These are phyloP conservation scores for Heteractis magnifica DNA, from an alignment of 92 coral and sea anemone genomes.

Conservation along the genomic window DNA sequence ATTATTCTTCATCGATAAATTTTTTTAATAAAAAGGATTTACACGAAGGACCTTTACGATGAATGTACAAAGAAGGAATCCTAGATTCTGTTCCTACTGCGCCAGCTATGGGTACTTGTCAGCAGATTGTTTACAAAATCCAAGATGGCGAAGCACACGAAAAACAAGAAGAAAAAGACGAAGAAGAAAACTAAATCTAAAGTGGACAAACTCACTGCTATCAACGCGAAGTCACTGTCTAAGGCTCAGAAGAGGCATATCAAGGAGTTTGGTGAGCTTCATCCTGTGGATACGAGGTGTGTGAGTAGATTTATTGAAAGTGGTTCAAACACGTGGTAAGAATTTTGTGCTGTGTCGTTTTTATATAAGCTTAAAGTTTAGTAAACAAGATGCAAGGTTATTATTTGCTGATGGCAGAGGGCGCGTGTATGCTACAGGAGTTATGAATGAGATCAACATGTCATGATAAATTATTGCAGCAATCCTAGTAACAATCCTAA, in stretches of 20 bases:
- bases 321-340: not conserved
- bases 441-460: too few relatives aligned
- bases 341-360: not conserved
- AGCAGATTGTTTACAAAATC: constrained; percentile 34
- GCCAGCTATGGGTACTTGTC: constrained; percentile 10
- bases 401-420: too few relatives aligned
- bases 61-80: not conserved
- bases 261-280: constrained; percentile 70
- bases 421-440: too few relatives aligned
- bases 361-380: not conserved
- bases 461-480: too few relatives aligned
- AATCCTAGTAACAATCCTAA: too few relatives aligned
- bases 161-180: constrained; percentile 30
- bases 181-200: constrained; percentile 37
- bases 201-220: constrained; percentile 42
- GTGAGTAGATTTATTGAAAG: not conserved
- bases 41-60: not conserved
- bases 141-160: constrained; percentile 82
- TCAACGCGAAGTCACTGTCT: constrained; percentile 50
- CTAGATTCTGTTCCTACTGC: not conserved
- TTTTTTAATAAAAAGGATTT: not conserved
- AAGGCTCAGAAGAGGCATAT: constrained; percentile 75
- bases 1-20: not conserved
- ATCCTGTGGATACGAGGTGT: constrained; percentile 67
- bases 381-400: too few relatives aligned